Evolutionary conservation across 2,113 vertebrate genomes (phyloP).

Genomic region (Pteronura brasiliensis): DNA sequence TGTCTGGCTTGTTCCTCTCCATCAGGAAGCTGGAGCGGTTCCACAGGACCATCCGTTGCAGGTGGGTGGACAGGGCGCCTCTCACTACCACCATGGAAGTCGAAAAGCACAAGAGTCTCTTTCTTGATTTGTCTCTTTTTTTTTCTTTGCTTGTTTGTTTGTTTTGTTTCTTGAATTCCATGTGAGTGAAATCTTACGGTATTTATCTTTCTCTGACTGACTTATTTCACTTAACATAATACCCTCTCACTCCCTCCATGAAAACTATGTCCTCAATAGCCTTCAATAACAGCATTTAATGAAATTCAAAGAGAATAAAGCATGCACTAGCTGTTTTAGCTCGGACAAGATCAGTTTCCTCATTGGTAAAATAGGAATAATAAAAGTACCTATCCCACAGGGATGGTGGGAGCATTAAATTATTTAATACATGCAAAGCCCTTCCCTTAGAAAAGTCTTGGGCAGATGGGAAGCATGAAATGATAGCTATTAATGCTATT

Average conservation of each 20-base stretch:
- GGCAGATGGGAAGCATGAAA: background rate
- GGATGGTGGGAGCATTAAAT: background rate
- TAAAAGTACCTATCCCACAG: background rate
- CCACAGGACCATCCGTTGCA: background rate
- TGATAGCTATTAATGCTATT: background rate
- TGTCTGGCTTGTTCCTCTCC: background rate
- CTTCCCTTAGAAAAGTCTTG: background rate
- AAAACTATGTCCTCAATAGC: background rate
- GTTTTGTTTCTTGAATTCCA: background rate
- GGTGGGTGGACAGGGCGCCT: background rate
- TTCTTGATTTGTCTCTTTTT: too few species aligned
- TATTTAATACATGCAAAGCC: background rate
- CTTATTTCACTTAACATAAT: background rate
- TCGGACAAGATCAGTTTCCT: background rate
- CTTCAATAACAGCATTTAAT: slow-evolving; percentile 18
- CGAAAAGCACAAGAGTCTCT: too few species aligned
- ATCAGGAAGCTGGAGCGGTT: background rate
- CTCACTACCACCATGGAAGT: background rate
- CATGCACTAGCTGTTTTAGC: background rate
- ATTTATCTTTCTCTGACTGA: background rate
- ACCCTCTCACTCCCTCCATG: background rate
- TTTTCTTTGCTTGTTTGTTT: background rate
- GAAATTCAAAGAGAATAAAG: background rate
- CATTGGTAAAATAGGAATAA: background rate
- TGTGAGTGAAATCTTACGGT: background rate